A percentile compares a stretch with the other conserved stretches of the same genome.
Evolutionary conservation across 2,113 vertebrate genomes (phyloP).

Genomic region (Chionis minor): DNA sequence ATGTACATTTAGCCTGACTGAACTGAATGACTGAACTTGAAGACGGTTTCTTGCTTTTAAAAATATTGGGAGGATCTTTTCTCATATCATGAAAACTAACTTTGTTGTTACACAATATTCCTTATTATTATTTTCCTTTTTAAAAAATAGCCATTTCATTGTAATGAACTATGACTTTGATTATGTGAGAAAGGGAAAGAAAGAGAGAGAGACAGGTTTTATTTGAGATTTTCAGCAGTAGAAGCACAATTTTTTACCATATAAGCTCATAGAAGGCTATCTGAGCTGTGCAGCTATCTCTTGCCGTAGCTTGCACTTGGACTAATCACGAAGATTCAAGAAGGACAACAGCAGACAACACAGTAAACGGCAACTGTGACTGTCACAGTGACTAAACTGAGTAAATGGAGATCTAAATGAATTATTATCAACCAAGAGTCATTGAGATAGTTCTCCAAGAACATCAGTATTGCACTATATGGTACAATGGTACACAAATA

Average conservation of each 20-base stretch:
- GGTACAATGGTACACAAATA: not conserved
- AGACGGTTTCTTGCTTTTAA: not conserved
- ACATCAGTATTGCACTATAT: not conserved
- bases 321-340: not conserved
- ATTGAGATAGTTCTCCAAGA: not conserved
- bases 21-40: not conserved
- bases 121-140: not conserved
- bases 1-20: not conserved
- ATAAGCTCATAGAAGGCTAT: not conserved
- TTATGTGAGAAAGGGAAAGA: not conserved
- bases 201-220: not conserved
- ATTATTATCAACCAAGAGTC: not conserved
- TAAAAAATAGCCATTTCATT: not conserved
- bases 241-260: not conserved
- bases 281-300: not conserved
- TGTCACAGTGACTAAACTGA: not conserved
- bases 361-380: not conserved
- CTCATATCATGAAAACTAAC: not conserved
- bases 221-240: not conserved
- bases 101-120: not conserved
- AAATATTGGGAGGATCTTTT: not conserved
- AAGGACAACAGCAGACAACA: not conserved
- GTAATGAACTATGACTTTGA: not conserved
- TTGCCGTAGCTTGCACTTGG: not conserved
- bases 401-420: not conserved